Conservation (phyloP, 2,797 vertebrate species). For the Yasuhikotakia modesta region DNA sequence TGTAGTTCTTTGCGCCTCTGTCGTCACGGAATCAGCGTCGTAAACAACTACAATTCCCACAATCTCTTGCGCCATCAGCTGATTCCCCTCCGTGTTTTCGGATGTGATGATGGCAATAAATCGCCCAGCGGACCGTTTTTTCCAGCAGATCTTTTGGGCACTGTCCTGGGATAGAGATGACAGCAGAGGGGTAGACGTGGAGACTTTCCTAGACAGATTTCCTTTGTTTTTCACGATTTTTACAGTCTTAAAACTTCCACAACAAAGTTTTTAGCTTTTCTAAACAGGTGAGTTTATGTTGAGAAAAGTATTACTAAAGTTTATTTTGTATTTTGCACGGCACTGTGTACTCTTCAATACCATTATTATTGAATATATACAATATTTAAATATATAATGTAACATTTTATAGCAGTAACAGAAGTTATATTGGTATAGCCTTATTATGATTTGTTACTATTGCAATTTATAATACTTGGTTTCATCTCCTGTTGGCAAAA, state of each 20-base stretch:
- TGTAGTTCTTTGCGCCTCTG: slow-evolving; percentile 26
- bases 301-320: neutral
- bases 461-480: too few relatives aligned
- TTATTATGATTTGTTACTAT: too few relatives aligned
- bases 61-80: slow-evolving; percentile 6
- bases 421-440: neutral
- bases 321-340: neutral
- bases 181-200: slow-evolving; percentile 35
- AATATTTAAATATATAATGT: neutral
- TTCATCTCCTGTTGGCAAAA: too few relatives aligned
- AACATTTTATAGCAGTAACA: neutral
- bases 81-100: slow-evolving; percentile 33
- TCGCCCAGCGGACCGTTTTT: slow-evolving; percentile 31
- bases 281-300: slow-evolving; percentile 32
- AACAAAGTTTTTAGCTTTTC: neutral
- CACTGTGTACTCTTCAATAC: neutral
- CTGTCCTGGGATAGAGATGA: slow-evolving; percentile 34
- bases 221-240: slow-evolving; percentile 3
- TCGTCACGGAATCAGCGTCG: fast-evolving
- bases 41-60: slow-evolving; percentile 27
- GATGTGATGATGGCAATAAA: slow-evolving; percentile 47
- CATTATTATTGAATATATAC: neutral
- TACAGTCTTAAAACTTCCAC: neutral
- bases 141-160: slow-evolving; percentile 28
- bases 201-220: slow-evolving; percentile 1